Percentiles rank a stretch among this genome's conserved stretches.
phyloP scores from a whole-genome alignment of 2,113 vertebrate genomes.

The Scartelaos histophorus region DNA sequence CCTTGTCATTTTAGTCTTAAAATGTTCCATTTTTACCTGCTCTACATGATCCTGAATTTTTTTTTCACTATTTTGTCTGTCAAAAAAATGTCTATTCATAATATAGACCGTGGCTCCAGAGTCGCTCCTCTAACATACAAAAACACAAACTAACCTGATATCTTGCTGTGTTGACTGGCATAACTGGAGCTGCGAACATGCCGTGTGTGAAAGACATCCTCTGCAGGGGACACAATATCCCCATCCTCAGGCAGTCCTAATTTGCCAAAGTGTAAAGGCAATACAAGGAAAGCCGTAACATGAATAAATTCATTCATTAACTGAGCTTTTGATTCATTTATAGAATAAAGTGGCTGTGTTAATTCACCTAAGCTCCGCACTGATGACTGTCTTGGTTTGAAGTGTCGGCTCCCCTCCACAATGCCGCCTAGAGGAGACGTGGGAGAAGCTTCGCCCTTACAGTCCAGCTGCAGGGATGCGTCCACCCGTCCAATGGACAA shows the following conservation, averaged over 20 bases:
- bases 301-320: neutral
- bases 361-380: conserved; percentile 47
- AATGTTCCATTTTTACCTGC: too few relatives aligned
- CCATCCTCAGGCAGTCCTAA: conserved; percentile 50
- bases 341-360: neutral
- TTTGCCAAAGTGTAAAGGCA: conserved; percentile 1
- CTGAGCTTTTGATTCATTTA: neutral
- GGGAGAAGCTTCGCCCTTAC: conserved; percentile 82
- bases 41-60: too few relatives aligned
- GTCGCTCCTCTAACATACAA: too few relatives aligned
- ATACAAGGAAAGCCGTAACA: too few relatives aligned
- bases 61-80: too few relatives aligned
- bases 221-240: conserved; percentile 24
- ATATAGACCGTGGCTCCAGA: too few relatives aligned
- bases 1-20: too few relatives aligned
- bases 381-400: conserved; percentile 46
- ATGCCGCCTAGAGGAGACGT: conserved; percentile 59
- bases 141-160: conserved; percentile 53
- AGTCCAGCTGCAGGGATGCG: conserved; percentile 88
- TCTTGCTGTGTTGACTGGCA: conserved; percentile 64
- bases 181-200: conserved; percentile 63
- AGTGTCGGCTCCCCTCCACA: conserved; percentile 4
- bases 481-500: conserved; percentile 85
- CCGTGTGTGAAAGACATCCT: conserved; percentile 42
- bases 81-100: too few relatives aligned